A percentile compares a stretch with the other conserved stretches of the same genome.
These are phyloP conservation scores for Petrolisthes cinctipes DNA, from an alignment of 2,888 invertebrate genomes.

Conservation along the genomic window DNA sequence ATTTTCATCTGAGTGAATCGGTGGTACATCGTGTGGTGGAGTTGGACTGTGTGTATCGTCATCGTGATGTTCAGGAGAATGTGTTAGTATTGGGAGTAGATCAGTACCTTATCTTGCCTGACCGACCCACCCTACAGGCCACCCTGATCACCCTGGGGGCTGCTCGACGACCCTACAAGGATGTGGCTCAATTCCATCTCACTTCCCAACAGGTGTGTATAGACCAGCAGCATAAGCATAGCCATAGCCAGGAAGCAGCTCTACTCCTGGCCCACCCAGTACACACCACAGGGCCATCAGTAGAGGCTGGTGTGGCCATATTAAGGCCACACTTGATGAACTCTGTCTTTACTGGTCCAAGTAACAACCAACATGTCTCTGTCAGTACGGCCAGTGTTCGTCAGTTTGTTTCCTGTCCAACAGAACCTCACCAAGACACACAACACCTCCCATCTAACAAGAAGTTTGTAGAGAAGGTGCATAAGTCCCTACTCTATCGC, in stretches of 20 bases:
- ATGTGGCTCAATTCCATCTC: conserved; percentile 58
- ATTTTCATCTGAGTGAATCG: conserved; percentile 22
- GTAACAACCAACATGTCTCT: conserved; percentile 61
- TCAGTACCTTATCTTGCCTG: conserved; percentile 53
- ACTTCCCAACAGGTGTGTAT: conserved; percentile 57
- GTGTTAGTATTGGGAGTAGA: conserved; percentile 52
- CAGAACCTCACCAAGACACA: conserved; percentile 45
- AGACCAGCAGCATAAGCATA: conserved; percentile 40
- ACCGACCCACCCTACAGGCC: conserved; percentile 48
- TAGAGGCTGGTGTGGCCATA: conserved; percentile 57
- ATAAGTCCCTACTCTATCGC: conserved; percentile 56
- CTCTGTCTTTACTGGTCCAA: neutral
- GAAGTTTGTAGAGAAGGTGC: conserved; percentile 46
- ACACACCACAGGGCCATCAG: conserved; percentile 26
- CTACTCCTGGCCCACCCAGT: conserved; percentile 54
- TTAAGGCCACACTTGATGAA: conserved; percentile 57
- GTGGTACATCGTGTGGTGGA: conserved; percentile 52
- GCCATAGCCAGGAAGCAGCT: conserved; percentile 14
- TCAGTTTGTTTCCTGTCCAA: conserved; percentile 35
- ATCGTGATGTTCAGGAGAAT: conserved; percentile 60
- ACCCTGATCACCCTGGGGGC: conserved; percentile 31
- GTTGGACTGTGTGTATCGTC: conserved; percentile 62
- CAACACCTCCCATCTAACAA: conserved; percentile 59
- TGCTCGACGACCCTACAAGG: conserved; percentile 7
- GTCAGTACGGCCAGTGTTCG: conserved; percentile 39